Percentiles rank a stretch among this genome's conserved stretches.
Conservation (phyloP, 2,888 invertebrate genomes). For the Calephelis perditalis region DNA sequence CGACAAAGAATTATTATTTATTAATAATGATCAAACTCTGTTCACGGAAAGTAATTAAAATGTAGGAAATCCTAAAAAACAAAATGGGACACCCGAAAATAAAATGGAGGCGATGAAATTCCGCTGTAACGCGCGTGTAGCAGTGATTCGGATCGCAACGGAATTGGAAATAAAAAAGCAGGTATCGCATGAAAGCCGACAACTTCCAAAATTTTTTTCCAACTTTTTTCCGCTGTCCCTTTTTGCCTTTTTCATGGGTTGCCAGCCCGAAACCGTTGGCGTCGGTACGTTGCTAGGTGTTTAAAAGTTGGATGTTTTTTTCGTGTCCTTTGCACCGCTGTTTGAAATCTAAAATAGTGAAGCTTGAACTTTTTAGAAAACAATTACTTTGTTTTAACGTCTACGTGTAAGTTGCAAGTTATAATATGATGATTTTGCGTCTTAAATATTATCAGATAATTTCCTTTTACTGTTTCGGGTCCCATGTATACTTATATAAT, state of each 20-base stretch:
- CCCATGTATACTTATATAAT: too few species aligned
- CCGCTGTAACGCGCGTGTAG: slow-evolving; percentile 36
- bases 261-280: slow-evolving; percentile 40
- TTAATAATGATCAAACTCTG: too few species aligned
- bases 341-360: slow-evolving; percentile 12
- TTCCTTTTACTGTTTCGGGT: too few species aligned
- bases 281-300: slow-evolving; percentile 31
- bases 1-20: too few species aligned
- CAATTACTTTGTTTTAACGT: neutral
- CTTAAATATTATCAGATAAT: too few species aligned
- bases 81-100: slow-evolving; percentile 21
- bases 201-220: slow-evolving; percentile 38
- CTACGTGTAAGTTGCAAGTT: too few species aligned
- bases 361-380: slow-evolving; percentile 1
- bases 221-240: slow-evolving; percentile 33
- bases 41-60: neutral
- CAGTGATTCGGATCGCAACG: slow-evolving; percentile 42
- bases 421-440: too few species aligned
- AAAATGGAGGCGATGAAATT: slow-evolving; percentile 37
- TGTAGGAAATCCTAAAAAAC: slow-evolving; percentile 12
- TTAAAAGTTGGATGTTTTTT: slow-evolving; percentile 28
- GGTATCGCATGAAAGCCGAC: slow-evolving; percentile 51
- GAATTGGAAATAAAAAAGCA: slow-evolving; percentile 35
- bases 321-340: slow-evolving; percentile 7
- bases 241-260: slow-evolving; percentile 35